Base-by-base conservation (phyloP, 2,113 vertebrate species). In the Mormoops blainvillei region DNA sequence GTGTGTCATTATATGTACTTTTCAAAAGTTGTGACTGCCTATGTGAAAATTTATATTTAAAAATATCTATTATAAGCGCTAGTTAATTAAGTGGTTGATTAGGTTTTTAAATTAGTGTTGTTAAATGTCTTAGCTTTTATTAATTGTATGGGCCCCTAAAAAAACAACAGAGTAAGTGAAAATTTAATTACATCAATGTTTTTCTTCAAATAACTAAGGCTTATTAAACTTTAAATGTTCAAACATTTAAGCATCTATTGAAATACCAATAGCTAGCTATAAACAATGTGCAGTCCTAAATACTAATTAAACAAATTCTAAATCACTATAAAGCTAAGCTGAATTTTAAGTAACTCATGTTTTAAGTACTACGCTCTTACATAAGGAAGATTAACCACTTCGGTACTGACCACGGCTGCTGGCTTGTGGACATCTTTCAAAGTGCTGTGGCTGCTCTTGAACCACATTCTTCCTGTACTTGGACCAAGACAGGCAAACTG, bases 141-240 rank as follows among this genome's bases (percentile, higher is more conserved):
- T 98, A 99, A 98, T 98, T 98, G 97, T 89, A 54, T 50, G 43
- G 74, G 92, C 94, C 87, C 78, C 50, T 94, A 52, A 85, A 95
- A 80, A 87, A 97, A 94, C 92, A 89, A 85, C 85, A 45, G 96
- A 98, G 97, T 98, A 98, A 98, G 98, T 98, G 97, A 98, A 98
- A 98, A 97, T 98, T 97, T 98, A 98, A 98, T 98, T 98, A 98
- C 97, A 97, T 91, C 92, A 43, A 8, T 96, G 78, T 96, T 97
- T 96, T 98, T 98, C 96, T 98, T 98, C 96, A 95, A 97, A 98
- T 97, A 98, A 98, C 90, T 95, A 89, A 97, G 97, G 96, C 98
- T 98, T 98, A 98, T 98, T 98, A 98, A 98, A 98, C 97, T 98
- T 98, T 96, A 98, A 98, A 97, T 98, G 96, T 97, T 98, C 97